Evolutionary conservation across 2,888 invertebrate genomes (phyloP).

Genomic region (Acanthosepion esculentum): DNA sequence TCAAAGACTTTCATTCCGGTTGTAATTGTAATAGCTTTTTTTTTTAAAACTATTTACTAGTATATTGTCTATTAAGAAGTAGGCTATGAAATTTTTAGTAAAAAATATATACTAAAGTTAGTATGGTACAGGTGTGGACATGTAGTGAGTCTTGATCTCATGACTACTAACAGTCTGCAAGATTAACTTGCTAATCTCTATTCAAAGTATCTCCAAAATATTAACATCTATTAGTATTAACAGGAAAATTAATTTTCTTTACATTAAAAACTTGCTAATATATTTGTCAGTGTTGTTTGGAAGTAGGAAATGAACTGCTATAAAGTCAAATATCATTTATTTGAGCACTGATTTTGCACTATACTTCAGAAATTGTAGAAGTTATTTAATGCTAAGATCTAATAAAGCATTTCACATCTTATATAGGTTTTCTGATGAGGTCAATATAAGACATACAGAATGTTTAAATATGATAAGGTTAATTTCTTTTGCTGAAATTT

Average conservation of each 20-base stretch:
- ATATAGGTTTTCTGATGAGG: not conserved
- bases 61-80: not conserved
- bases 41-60: not conserved
- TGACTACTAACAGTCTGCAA: too few species aligned
- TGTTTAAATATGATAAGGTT: not conserved
- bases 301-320: too few species aligned
- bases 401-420: not conserved
- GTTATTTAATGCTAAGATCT: too few species aligned
- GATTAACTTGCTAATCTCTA: too few species aligned
- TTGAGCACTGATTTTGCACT: too few species aligned
- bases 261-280: too few species aligned
- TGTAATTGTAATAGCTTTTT: not conserved
- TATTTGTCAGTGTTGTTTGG: too few species aligned
- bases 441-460: not conserved
- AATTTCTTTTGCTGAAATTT: not conserved
- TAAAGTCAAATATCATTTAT: too few species aligned
- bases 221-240: too few species aligned
- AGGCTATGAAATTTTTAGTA: not conserved
- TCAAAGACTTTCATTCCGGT: not conserved
- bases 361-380: too few species aligned
- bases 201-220: too few species aligned
- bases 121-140: not conserved
- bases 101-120: not conserved
- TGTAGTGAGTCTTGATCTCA: not conserved
- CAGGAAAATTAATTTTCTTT: too few species aligned